Evolutionary conservation across 2,113 vertebrate species (phyloP).

Genomic region (Gasterosteus nipponicus): DNA sequence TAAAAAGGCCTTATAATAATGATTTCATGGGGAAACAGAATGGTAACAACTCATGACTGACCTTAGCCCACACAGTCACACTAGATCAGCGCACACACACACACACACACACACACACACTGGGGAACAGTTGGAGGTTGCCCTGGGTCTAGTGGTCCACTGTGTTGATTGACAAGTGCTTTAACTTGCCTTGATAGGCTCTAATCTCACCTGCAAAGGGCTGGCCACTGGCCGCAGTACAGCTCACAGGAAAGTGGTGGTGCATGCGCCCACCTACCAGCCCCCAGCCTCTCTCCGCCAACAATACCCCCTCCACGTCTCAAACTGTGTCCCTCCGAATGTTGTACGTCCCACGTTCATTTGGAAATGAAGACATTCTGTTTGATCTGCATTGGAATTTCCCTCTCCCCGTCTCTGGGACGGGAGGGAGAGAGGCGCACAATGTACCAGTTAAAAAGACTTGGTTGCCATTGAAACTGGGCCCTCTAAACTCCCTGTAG

Average conservation of each 20-base stretch:
- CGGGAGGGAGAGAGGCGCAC: conserved; percentile 61
- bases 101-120: conserved; percentile 42
- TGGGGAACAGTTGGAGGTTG: conserved; percentile 57
- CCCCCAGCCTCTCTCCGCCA: conserved; percentile 29
- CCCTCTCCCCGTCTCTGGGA: conserved; percentile 64
- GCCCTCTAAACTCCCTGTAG: conserved; percentile 75
- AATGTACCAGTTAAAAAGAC: conserved; percentile 74
- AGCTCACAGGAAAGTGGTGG: conserved; percentile 6
- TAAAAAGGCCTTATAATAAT: conserved; percentile 38
- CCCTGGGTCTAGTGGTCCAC: conserved; percentile 38
- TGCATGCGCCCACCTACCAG: conserved; percentile 36
- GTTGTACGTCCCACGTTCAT: conserved; percentile 51
- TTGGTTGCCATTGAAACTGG: conserved; percentile 71
- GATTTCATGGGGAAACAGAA: conserved; percentile 49
- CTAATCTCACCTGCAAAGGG: conserved; percentile 74
- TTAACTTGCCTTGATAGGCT: conserved; percentile 74
- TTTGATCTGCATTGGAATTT: conserved; percentile 81
- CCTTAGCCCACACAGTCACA: conserved; percentile 51
- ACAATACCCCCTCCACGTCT: conserved; percentile 49
- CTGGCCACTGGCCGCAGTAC: conserved; percentile 20
- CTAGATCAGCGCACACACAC: conserved; percentile 54
- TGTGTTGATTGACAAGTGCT: conserved; percentile 71
- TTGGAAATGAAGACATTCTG: conserved; percentile 75
- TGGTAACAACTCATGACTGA: conserved; percentile 63
- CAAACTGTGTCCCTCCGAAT: conserved; percentile 55